Evolutionary conservation across 64 coral and sea anemone genomes (phyloP).

Genomic region (Pocillopora damicornis): DNA sequence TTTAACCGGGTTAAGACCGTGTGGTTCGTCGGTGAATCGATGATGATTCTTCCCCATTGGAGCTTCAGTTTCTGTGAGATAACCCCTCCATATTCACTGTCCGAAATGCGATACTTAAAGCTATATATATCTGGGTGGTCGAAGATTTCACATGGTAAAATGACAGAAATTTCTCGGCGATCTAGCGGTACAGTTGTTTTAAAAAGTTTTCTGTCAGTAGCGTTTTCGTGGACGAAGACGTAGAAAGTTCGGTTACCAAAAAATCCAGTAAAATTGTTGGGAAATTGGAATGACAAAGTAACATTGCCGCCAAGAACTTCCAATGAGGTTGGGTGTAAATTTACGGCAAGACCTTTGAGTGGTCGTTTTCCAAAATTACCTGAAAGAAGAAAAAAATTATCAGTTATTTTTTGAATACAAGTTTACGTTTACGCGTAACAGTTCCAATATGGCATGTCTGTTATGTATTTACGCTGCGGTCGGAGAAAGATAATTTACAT

Average conservation of each 20-base stretch:
- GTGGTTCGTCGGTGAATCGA: slow-evolving; percentile 63
- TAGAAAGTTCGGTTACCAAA: slow-evolving; percentile 18
- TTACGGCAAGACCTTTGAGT: not conserved
- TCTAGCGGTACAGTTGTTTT: not conserved
- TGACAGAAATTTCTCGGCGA: slow-evolving; percentile 11
- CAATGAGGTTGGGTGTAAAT: slow-evolving; percentile 27
- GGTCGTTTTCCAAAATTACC: slow-evolving; percentile 20
- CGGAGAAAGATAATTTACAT: slow-evolving; percentile 41
- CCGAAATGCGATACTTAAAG: slow-evolving; percentile 70
- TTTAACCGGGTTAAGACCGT: slow-evolving; percentile 72
- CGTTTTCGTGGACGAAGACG: slow-evolving; percentile 36
- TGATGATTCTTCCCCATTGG: slow-evolving; percentile 55
- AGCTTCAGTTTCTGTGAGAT: slow-evolving; percentile 58
- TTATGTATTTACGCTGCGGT: slow-evolving; percentile 9
- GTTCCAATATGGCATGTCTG: slow-evolving; percentile 15
- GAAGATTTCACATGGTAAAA: slow-evolving; percentile 61
- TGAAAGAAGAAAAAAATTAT: slow-evolving; percentile 5
- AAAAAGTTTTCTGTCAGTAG: slow-evolving; percentile 13
- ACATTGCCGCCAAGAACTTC: slow-evolving; percentile 69
- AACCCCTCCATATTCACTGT: slow-evolving; percentile 24
- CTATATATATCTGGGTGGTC: slow-evolving; percentile 68
- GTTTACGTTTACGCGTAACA: not conserved
- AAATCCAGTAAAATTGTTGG: slow-evolving; percentile 37
- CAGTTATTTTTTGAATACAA: not conserved
- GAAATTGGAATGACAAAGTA: slow-evolving; percentile 56